Conservation (phyloP, 2,797 vertebrate species). For the Bucorvus abyssinicus region DNA sequence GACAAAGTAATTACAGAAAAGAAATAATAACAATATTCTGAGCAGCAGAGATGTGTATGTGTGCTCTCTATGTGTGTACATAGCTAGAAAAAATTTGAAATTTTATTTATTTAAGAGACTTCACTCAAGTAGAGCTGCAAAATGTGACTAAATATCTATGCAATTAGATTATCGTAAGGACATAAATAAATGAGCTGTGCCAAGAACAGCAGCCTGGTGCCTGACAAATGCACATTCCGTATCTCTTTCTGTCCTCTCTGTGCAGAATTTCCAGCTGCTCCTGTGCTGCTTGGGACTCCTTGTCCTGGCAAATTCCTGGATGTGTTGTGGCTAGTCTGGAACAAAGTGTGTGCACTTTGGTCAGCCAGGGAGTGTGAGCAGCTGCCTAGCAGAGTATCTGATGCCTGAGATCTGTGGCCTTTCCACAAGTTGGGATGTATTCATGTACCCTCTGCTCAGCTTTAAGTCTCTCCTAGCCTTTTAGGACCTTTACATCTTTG, state of each 20-base stretch:
- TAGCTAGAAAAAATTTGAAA: neutral
- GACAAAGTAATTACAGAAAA: neutral
- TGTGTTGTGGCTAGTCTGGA: neutral
- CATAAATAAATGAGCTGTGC: neutral
- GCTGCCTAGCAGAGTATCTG: neutral
- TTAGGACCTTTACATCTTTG: neutral
- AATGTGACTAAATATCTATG: neutral
- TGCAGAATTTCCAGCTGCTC: neutral
- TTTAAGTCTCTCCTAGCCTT: neutral
- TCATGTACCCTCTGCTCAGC: neutral
- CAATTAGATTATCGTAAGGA: neutral
- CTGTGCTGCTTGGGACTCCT: neutral
- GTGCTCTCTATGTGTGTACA: neutral
- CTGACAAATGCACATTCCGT: rapidly evolving
- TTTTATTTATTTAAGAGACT: neutral
- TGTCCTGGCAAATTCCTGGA: neutral
- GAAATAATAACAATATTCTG: neutral
- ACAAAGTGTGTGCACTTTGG: neutral
- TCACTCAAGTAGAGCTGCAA: neutral
- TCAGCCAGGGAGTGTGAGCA: neutral
- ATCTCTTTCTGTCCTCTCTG: neutral
- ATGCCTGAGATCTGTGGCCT: rapidly evolving
- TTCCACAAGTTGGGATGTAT: neutral
- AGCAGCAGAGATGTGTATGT: neutral
- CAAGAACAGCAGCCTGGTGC: neutral